Conservation (phyloP, 1,140 invertebrate species). For the Gyrodactylus bullatarudis region DNA sequence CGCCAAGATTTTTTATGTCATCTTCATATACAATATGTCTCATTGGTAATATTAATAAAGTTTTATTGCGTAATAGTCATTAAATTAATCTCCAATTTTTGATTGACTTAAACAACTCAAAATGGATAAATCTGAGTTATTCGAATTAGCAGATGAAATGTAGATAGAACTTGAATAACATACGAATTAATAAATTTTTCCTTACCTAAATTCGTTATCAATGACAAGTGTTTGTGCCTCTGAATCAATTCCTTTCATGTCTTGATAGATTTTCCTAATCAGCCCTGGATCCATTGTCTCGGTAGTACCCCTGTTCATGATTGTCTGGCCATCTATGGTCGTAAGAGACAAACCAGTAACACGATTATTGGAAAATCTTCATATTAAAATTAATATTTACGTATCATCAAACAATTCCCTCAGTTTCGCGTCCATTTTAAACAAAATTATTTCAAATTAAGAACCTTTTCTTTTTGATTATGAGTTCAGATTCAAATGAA, state of each 20-base stretch:
- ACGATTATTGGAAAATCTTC: neutral
- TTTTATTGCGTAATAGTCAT: no score
- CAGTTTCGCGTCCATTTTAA: neutral
- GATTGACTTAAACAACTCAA: neutral
- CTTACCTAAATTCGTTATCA: neutral
- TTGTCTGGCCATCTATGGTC: neutral
- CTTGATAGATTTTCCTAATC: neutral
- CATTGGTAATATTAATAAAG: no score
- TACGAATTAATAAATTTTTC: neutral
- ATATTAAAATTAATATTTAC: neutral
- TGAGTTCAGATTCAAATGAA: neutral
- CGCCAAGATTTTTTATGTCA: no score
- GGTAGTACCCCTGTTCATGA: neutral
- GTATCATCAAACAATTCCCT: neutral
- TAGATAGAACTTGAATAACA: neutral
- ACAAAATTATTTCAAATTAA: neutral
- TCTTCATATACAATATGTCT: no score
- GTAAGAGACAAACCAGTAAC: neutral
- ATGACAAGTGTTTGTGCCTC: neutral
- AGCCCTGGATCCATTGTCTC: neutral
- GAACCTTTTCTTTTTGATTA: neutral
- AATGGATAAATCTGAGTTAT: neutral
- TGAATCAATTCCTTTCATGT: neutral
- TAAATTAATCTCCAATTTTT: neutral
- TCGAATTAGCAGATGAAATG: neutral